These are phyloP conservation scores for Gnatocerus cornutus DNA, from an alignment of 2,888 invertebrate genomes.

Conservation along the genomic window DNA sequence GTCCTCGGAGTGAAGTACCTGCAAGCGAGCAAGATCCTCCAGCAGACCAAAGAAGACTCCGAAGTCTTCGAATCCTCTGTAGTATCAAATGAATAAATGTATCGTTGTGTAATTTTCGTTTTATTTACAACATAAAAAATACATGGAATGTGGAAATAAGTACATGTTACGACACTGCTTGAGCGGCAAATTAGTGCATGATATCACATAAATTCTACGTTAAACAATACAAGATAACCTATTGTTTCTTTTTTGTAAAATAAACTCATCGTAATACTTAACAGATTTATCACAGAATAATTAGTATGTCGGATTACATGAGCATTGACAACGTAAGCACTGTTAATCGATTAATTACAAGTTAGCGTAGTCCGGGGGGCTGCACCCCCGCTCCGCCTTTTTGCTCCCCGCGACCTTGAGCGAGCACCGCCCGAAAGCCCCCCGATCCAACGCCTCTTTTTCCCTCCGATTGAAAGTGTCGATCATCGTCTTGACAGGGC, in stretches of 20 bases:
- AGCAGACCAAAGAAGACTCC: slow-evolving; percentile 1
- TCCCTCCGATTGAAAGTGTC: slow-evolving; percentile 68
- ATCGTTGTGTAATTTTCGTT: slow-evolving; percentile 19
- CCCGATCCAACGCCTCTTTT: slow-evolving; percentile 56
- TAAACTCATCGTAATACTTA: slow-evolving; percentile 44
- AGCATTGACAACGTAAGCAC: slow-evolving; percentile 43
- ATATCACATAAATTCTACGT: slow-evolving; percentile 43
- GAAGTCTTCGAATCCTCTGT: background rate
- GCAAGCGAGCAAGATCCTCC: slow-evolving; percentile 20
- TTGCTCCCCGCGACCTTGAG: slow-evolving; percentile 65
- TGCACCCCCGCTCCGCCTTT: slow-evolving; percentile 53
- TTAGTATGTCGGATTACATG: slow-evolving; percentile 44
- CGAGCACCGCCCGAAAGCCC: slow-evolving; percentile 66
- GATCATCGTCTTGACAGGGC: slow-evolving; percentile 66
- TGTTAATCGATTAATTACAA: slow-evolving; percentile 53
- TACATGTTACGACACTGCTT: slow-evolving; percentile 45
- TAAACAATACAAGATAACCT: slow-evolving; percentile 40
- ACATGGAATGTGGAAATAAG: slow-evolving; percentile 45
- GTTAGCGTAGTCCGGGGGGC: slow-evolving; percentile 61
- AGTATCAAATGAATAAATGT: slow-evolving; percentile 10
- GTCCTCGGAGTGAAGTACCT: slow-evolving; percentile 16
- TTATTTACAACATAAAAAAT: slow-evolving; percentile 47
- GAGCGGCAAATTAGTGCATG: slow-evolving; percentile 42
- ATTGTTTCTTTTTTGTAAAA: slow-evolving; percentile 32
- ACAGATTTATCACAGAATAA: slow-evolving; percentile 51